phyloP scores from a whole-genome alignment of 2,888 invertebrate genomes.

The Apamea sordens region DNA sequence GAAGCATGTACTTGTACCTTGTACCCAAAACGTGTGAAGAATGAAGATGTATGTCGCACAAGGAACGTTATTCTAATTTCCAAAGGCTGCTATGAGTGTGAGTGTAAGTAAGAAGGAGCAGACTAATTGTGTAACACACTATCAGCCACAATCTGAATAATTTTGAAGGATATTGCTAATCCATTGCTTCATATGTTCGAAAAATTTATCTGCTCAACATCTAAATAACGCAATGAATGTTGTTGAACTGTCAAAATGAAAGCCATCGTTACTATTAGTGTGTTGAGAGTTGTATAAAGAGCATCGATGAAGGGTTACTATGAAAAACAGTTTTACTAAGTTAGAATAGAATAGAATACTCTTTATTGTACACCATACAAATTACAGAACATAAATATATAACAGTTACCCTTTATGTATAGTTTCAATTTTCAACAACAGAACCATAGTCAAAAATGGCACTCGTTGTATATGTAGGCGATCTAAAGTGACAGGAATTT shows the following conservation, averaged over 20 bases:
- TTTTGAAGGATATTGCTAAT: background rate
- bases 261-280: background rate
- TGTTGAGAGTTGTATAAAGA: background rate
- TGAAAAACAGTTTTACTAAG: background rate
- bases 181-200: background rate
- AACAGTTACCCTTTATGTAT: background rate
- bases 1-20: background rate
- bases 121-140: background rate
- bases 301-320: background rate
- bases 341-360: too few species aligned
- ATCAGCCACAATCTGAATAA: background rate
- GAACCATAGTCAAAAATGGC: background rate
- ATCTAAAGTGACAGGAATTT: background rate
- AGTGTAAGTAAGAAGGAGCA: background rate
- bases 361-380: too few species aligned
- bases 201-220: background rate
- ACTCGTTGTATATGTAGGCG: background rate
- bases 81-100: background rate
- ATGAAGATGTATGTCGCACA: slow-evolving; percentile 10
- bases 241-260: background rate
- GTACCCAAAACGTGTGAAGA: background rate
- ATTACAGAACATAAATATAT: too few species aligned
- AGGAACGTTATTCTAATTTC: background rate
- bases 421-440: background rate
- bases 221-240: background rate